Evolutionary conservation across 2,113 vertebrate genomes (phyloP), one percentile per base, ranked within the genome.

Genomic region (Nanorana parkeri): DNA sequence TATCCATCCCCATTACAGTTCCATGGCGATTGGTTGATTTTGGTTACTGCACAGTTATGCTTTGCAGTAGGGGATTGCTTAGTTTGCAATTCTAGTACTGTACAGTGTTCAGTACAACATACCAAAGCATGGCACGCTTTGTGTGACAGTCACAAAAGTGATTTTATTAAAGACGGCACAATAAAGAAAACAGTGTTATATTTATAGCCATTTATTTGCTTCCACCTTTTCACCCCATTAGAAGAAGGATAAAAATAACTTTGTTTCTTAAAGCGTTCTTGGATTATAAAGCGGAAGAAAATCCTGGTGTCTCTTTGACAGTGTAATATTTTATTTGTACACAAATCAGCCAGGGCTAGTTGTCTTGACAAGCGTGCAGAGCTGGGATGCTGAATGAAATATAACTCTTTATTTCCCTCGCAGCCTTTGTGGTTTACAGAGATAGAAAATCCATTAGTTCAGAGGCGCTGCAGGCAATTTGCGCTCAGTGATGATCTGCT

Each of bases 361-460:
- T 54, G 54, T 56, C 17, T 29, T 79, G 77, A 79, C 77, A 79
- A 60, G 77, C 52, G 23, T 63, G 41, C 28, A 65, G 73, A 56
- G 7, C 20, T n/a, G 52, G 32, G n/a, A 73, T 55, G 19, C 36
- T 29, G 60, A 24, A 81, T 81, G 69, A 81, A 65, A 81, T 65
- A 81, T 81, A 73, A 69, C 28, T 58, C 66, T 68, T 79, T 78
- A 32, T 58, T 68, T 24, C 66, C 41, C 17, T 56, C 47, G 26
- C 60, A 66, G 60, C 60, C 47, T 81, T 73, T 74, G 58, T 80
- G 58, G 56, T 54, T 81, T 54, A 65, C 79, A 74, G 26, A 73
- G 60, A 81, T 66, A 81, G 69, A 81, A 81, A 73, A 65, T 63
- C 68, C 68, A 81, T 81, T 81, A 81, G 79, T 60, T 52, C 36